Evolutionary conservation across 2,888 invertebrate species (phyloP).

Genomic region (Lepidonotus clava): DNA sequence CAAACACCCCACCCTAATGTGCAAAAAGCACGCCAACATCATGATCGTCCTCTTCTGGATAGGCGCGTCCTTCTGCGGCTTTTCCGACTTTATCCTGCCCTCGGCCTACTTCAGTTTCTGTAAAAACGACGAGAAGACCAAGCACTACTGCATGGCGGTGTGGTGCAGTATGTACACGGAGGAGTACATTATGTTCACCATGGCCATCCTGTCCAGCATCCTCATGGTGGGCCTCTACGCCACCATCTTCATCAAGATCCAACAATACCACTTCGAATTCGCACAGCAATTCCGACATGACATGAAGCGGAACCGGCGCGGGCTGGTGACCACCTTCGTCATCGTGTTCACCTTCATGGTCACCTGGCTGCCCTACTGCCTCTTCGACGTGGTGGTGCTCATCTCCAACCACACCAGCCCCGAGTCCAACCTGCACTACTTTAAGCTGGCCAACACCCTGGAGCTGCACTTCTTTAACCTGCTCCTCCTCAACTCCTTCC

Average conservation of each 20-base stretch:
- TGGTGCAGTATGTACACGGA: conserved; percentile 52
- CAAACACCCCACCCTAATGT: conserved; percentile 55
- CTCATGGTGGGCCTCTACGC: conserved; percentile 57
- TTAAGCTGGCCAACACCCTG: conserved; percentile 10
- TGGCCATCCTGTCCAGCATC: conserved; percentile 56
- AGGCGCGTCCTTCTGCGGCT: conserved; percentile 34
- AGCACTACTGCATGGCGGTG: conserved; percentile 42
- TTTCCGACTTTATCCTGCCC: conserved; percentile 57
- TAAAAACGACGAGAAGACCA: background rate
- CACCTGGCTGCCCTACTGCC: conserved; percentile 73
- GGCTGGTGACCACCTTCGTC: conserved; percentile 71
- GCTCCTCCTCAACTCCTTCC: conserved; percentile 59
- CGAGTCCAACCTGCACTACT: conserved; percentile 19
- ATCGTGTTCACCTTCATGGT: conserved; percentile 72
- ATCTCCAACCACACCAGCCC: conserved; percentile 55
- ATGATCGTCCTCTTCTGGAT: conserved; percentile 59
- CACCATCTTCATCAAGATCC: conserved; percentile 59
- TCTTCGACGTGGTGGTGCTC: conserved; percentile 68
- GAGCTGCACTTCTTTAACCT: conserved; percentile 57
- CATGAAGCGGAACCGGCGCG: conserved; percentile 68
- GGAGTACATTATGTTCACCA: conserved; percentile 58
- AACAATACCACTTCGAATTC: conserved; percentile 44
- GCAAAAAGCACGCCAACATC: conserved; percentile 27
- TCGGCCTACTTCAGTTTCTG: conserved; percentile 53
- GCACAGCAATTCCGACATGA: conserved; percentile 23